Conservation (phyloP, 2,797 vertebrate genomes). For the Anguilla pacifica region DNA sequence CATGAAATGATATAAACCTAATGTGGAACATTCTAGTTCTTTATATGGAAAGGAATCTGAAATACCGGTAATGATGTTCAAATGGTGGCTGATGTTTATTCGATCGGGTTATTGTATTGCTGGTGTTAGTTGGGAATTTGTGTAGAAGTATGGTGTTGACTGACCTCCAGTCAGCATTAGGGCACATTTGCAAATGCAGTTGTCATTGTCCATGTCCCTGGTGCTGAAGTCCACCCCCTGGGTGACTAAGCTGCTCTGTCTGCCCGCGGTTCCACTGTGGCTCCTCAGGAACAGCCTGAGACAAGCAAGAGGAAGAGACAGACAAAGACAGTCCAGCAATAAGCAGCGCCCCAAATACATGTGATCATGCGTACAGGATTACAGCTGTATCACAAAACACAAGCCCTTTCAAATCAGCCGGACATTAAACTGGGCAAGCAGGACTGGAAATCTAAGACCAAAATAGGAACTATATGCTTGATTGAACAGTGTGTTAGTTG, state of each 20-base stretch:
- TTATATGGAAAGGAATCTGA: not conserved
- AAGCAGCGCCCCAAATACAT: not conserved
- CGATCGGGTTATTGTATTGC: not conserved
- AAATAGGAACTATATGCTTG: not conserved
- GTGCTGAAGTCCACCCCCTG: constrained; percentile 83
- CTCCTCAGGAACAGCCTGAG: constrained; percentile 79
- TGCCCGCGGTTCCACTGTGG: constrained; percentile 80
- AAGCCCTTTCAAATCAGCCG: not conserved
- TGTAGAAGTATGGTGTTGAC: not conserved
- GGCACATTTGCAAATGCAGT: constrained; percentile 84
- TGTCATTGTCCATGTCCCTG: constrained; percentile 82
- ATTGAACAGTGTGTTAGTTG: not conserved
- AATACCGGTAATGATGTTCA: not conserved
- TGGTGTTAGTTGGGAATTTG: not conserved
- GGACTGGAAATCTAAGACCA: not conserved
- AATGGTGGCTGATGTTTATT: not conserved
- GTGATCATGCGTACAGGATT: not conserved
- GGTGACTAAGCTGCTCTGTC: constrained; percentile 79
- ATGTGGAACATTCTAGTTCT: not conserved
- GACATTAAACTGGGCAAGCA: not conserved
- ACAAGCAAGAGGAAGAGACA: not conserved
- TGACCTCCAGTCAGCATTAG: constrained; percentile 83
- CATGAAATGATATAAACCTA: not conserved
- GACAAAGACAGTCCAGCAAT: not conserved
- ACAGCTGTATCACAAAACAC: not conserved